Evolutionary conservation across 23 tunicate species (phyloP), one percentile per base, ranked within the genome.

Genomic region (Aplidium turbinatum): DNA sequence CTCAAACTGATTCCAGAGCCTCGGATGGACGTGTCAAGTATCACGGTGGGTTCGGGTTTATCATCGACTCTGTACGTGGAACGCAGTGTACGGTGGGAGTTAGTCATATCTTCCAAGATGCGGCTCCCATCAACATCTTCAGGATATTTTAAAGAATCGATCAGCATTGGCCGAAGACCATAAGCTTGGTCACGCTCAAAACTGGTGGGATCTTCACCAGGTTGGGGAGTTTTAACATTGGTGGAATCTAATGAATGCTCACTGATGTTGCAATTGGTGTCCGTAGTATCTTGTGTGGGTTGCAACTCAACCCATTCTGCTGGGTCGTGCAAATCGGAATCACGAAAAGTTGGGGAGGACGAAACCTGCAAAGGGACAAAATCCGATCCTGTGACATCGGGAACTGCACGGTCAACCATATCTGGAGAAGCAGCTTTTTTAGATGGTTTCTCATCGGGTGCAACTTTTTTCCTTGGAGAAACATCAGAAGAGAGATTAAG

Each of bases 1-100:
- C 87, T 81, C 27, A 81, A 26, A 48, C 76, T 72, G 9, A 81
- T 57, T 18, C 63, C 87, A 25, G 87, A 47, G 35, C 77, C 77
- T 57, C 69, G 57, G 36, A 30, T 39, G 25, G 76, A 33, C 31
- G 53, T 27, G 19, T 80, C 85, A 23, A 69, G 31, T 6, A 26
- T 19, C 13, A 80, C 70, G 2, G 7, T 25, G 6, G 69, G 70
- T 39, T 35, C 50, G 9, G 19, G 47, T 27, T 56, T 55, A 36
- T 56, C 69, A 21, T 53, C 40, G 22, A 75, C 21, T 58, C 39
- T 27, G 4, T 58, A 21, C 7, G 54, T 38, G 11, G 69, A 23
- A 2, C 39, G 25, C 5, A 73, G 7, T 26, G 61, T 5, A 11
- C 5, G 35, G 7, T 20, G 36, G 7, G 76, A 47, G 9, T 70